A percentile compares a stretch with the other conserved stretches of the same genome.
These are phyloP conservation scores for Nasonia vitripennis DNA, from an alignment of 1,140 invertebrate species.

Conservation along the genomic window DNA sequence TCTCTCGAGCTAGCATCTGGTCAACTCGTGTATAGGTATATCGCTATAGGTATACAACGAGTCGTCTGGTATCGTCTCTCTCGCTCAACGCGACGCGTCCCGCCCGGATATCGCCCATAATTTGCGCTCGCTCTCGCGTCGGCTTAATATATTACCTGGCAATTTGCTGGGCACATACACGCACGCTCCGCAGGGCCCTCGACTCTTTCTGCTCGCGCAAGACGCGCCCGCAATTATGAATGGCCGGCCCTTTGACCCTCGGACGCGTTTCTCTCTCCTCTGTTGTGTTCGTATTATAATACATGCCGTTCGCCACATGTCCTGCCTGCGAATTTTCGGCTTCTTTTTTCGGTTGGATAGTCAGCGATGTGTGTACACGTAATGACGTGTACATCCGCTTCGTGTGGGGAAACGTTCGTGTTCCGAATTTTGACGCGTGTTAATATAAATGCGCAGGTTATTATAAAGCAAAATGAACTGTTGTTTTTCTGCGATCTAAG, in stretches of 20 bases:
- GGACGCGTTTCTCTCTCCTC: background rate
- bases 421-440: conserved; percentile 4
- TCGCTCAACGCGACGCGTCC: conserved; percentile 68
- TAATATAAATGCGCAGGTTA: background rate
- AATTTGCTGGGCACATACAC: conserved; percentile 64
- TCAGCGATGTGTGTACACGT: background rate
- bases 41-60: conserved; percentile 14
- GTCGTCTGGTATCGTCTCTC: background rate
- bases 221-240: conserved; percentile 69
- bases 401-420: conserved; percentile 11
- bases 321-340: conserved; percentile 55
- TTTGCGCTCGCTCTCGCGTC: conserved; percentile 57
- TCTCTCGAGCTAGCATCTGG: conserved; percentile 66
- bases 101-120: conserved; percentile 73
- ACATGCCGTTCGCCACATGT: conserved; percentile 69
- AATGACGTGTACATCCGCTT: conserved; percentile 20
- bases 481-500: background rate
- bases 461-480: background rate
- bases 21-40: conserved; percentile 53
- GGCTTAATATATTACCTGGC: conserved; percentile 74
- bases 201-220: conserved; percentile 62
- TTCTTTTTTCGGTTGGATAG: conserved; percentile 35
- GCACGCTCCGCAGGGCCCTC: background rate
- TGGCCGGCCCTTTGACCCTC: conserved; percentile 59
- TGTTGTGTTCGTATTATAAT: background rate